phyloP scores from a whole-genome alignment of 2,113 vertebrate species.

The Hemibagrus wyckioides region DNA sequence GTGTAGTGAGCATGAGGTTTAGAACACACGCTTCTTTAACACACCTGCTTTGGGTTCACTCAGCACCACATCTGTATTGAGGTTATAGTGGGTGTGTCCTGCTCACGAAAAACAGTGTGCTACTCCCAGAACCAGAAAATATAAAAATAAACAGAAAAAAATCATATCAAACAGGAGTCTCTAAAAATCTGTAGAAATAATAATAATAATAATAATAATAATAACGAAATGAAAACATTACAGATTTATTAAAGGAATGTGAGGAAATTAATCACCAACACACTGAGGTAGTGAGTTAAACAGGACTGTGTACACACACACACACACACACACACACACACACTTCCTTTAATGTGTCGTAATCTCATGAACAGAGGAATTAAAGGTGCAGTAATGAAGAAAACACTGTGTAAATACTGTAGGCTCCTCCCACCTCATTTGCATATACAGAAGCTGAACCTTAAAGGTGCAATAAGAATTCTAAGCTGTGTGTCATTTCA shows the following conservation, averaged over 20 bases:
- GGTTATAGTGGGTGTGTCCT: not conserved
- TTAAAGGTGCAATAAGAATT: not conserved
- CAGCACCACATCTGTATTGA: not conserved
- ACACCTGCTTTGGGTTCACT: not conserved
- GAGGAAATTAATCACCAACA: not conserved
- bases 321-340: slow-evolving; percentile 1
- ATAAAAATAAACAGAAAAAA: not conserved
- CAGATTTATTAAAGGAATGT: not conserved
- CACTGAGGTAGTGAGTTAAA: not conserved
- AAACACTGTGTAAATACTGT: not conserved
- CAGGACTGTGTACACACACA: not conserved
- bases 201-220: not conserved
- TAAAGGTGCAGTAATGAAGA: not conserved
- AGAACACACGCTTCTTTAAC: not conserved
- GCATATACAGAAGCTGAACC: not conserved
- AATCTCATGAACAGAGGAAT: not conserved
- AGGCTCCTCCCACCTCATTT: slow-evolving; percentile 1
- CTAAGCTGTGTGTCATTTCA: not conserved
- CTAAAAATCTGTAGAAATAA: not conserved
- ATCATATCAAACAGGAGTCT: not conserved
- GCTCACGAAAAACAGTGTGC: not conserved
- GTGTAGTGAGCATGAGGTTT: not conserved
- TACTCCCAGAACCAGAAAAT: not conserved
- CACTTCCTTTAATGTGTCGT: not conserved
- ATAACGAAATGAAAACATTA: not conserved